phyloP scores from a whole-genome alignment of 2,888 invertebrate species.

The Drosophila percnosoma region DNA sequence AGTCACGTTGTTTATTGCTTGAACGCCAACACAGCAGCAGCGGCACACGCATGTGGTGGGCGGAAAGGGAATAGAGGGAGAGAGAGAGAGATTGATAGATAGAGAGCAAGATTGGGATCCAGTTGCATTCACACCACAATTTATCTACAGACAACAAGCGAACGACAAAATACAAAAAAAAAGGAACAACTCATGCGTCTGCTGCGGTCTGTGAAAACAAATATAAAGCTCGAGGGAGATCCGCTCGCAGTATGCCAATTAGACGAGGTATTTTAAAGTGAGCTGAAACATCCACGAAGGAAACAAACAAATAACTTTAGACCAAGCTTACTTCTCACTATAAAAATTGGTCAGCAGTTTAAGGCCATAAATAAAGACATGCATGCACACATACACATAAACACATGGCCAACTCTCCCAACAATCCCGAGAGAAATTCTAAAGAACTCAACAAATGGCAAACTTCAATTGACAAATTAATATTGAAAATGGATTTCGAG shows the following conservation, averaged over 20 bases:
- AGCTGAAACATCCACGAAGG: background rate
- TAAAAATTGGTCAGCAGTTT: slow-evolving; percentile 35
- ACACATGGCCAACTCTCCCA: background rate
- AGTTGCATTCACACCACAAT: slow-evolving; percentile 61
- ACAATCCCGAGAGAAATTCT: background rate
- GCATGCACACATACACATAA: background rate
- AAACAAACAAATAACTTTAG: background rate
- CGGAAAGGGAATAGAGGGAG: too few relatives aligned
- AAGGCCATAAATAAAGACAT: slow-evolving; percentile 4
- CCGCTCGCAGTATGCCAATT: background rate
- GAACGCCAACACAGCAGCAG: slow-evolving; percentile 32
- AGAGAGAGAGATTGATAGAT: background rate
- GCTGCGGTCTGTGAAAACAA: slow-evolving; percentile 45
- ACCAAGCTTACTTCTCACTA: background rate
- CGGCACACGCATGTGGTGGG: slow-evolving; percentile 6
- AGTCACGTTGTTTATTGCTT: slow-evolving; percentile 81
- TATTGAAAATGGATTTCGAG: slow-evolving; percentile 6
- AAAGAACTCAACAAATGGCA: background rate
- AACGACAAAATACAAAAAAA: slow-evolving; percentile 37
- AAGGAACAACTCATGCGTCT: slow-evolving; percentile 55
- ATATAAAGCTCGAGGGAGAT: background rate
- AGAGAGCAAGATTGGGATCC: background rate
- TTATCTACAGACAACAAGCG: slow-evolving; percentile 69
- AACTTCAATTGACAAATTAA: slow-evolving; percentile 23
- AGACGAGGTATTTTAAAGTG: background rate